These are phyloP conservation scores for Notamacropus eugenii DNA, from an alignment of 2,797 vertebrate species.

Conservation along the genomic window DNA sequence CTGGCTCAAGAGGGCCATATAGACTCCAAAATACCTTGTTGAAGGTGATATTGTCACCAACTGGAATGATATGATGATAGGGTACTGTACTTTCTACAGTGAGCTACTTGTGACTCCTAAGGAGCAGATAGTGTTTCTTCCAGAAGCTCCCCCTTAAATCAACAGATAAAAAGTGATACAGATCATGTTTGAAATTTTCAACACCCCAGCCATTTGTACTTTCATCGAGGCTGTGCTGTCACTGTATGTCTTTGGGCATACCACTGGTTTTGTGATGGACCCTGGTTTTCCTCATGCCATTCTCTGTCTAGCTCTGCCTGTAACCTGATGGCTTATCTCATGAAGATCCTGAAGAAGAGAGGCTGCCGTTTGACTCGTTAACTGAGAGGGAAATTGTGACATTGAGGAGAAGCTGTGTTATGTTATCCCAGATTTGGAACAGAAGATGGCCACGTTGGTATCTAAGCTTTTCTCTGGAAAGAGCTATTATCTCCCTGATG, in stretches of 20 bases:
- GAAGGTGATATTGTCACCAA: constrained; percentile 65
- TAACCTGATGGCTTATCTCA: constrained; percentile 26
- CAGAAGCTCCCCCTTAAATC: too few species aligned
- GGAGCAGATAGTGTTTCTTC: too few species aligned
- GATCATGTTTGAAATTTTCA: constrained; percentile 51
- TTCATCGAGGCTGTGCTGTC: constrained; percentile 27
- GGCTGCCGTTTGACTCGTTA: background rate
- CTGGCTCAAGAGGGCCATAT: too few species aligned
- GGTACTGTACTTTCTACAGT: constrained; percentile 66
- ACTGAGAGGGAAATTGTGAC: constrained; percentile 70
- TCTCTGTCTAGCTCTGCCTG: constrained; percentile 9
- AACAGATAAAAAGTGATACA: constrained; percentile 25
- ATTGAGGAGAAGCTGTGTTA: constrained; percentile 72
- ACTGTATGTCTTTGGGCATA: constrained; percentile 38
- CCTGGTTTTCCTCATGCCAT: constrained; percentile 27
- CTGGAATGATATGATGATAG: constrained; percentile 85
- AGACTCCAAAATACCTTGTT: background rate
- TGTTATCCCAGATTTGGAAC: constrained; percentile 63
- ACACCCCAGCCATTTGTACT: background rate
- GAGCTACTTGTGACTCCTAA: background rate
- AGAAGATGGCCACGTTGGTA: constrained; percentile 66
- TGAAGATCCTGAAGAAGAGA: constrained; percentile 30
- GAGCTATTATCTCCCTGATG: constrained; percentile 67
- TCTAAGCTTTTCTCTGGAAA: constrained; percentile 66
- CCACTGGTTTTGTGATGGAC: constrained; percentile 2